Base-by-base conservation (phyloP, 2,888 invertebrate genomes). In the Mesorhabditis spiculigera region DNA sequence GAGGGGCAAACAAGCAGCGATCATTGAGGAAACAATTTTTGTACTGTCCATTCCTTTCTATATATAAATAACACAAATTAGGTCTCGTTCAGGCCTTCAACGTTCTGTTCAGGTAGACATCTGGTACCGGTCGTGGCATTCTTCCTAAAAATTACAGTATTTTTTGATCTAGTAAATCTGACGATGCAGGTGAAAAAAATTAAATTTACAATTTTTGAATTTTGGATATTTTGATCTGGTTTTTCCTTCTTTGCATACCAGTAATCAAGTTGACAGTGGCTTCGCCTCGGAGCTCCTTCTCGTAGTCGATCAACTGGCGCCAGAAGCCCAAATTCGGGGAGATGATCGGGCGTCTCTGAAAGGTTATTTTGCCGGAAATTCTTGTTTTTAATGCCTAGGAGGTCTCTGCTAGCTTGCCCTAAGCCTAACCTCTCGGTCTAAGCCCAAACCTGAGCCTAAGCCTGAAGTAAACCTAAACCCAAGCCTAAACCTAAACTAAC, bases 251-350 rank as follows among this genome's bases (percentile, higher is more conserved):
- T 50, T 50, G 8, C n/a, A 50, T 50, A n/a, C 58, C 83, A 16
- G 77, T 78, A 50, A 84, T 76, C 66, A 84, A 67, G 50, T 79
- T 73, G 2, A 84, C 84, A 13, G 78, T 80, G 0, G 82, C 66
- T 61, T 75, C 75, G 42, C 82, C 82, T 50, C 62, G 68, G 13
- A 63, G 16, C 8, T 69, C 13, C 61, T 71, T 71, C 63, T 78
- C 78, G 42, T 63, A 72, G 61, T 77, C 78, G 45, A 78, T 78
- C 78, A 78, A 75, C 63, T 78, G 77, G 41, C 78, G 61, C 78
- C 78, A 78, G 70, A 78, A 78, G 41, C 75, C 75, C 43, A 78
- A 64, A 63, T 78, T 78, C 8, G 78, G 78, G 0, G 78, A 75
- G 13, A 78, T 77, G 41, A 78, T 78, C 8, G 75, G 78, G 8